Evolutionary conservation across 2,113 vertebrate genomes (phyloP).

Genomic region (Tachysurus vachellii): DNA sequence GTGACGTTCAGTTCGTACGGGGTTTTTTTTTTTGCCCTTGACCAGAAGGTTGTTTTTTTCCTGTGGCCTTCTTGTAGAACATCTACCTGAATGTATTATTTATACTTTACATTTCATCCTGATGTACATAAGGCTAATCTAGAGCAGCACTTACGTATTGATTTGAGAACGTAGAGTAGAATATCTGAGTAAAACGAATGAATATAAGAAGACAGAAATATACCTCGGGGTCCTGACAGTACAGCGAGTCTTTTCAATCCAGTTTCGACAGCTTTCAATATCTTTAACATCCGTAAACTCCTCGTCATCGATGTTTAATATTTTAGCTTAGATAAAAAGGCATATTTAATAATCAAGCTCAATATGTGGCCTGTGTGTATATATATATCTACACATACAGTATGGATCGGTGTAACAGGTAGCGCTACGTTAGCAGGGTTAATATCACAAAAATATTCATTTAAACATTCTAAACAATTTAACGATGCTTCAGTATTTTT

Average conservation of each 20-base stretch:
- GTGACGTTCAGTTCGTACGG: no score
- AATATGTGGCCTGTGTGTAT: not conserved
- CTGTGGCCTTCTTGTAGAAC: not conserved
- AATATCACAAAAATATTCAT: not conserved
- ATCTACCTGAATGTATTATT: not conserved
- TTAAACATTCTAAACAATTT: no score
- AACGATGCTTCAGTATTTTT: not conserved
- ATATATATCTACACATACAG: not conserved
- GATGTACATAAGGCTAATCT: not conserved
- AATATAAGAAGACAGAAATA: not conserved
- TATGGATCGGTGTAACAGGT: not conserved
- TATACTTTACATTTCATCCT: not conserved
- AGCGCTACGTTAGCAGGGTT: not conserved
- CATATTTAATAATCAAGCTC: not conserved
- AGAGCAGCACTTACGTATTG: not conserved
- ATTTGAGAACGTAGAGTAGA: not conserved
- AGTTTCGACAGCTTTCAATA: conserved; percentile 4
- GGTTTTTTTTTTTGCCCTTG: not conserved
- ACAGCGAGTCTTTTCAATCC: not conserved
- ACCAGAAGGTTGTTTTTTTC: not conserved
- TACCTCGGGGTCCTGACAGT: not conserved
- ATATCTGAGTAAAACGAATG: not conserved
- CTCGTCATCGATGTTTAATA: not conserved
- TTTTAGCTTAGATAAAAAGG: not conserved
- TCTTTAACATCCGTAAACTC: not conserved